Evolutionary conservation across 92 coral and sea anemone species (phyloP).

Genomic region (Bergia puertoricense): DNA sequence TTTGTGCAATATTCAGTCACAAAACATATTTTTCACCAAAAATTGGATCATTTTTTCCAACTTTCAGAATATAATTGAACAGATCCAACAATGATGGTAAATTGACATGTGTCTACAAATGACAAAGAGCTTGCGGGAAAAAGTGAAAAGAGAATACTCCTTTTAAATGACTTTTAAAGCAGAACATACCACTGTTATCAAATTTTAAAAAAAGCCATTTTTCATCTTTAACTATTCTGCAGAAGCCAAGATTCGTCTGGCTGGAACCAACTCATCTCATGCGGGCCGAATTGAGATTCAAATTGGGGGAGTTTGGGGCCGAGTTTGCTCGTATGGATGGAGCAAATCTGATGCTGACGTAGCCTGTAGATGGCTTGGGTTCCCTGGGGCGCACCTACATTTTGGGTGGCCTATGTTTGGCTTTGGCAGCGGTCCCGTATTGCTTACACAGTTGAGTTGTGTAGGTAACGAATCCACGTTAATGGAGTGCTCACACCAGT

Average conservation of each 20-base stretch:
- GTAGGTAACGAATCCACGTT: conserved; percentile 5
- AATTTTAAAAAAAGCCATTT: neutral
- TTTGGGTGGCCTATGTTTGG: conserved; percentile 31
- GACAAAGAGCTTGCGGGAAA: too few relatives aligned
- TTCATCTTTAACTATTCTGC: neutral
- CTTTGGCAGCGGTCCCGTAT: neutral
- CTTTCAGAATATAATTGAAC: too few relatives aligned
- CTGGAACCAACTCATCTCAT: conserved; percentile 1
- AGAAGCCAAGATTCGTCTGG: conserved; percentile 25
- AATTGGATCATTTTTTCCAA: too few relatives aligned
- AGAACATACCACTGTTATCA: too few relatives aligned
- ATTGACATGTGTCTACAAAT: too few relatives aligned
- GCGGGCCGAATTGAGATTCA: conserved; percentile 24
- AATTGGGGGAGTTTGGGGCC: conserved; percentile 22
- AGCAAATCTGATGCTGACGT: conserved; percentile 8
- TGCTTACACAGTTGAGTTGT: neutral
- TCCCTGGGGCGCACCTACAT: conserved; percentile 6
- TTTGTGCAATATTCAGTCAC: too few relatives aligned
- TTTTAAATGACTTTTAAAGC: too few relatives aligned
- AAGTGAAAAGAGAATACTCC: too few relatives aligned
- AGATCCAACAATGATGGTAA: too few relatives aligned
- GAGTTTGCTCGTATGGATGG: neutral
- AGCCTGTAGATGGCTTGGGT: conserved; percentile 31
- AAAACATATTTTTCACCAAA: too few relatives aligned
- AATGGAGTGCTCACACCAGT: neutral